These are phyloP conservation scores for Cataglyphis hispanica DNA, from an alignment of 1,140 invertebrate genomes.

Conservation along the genomic window DNA sequence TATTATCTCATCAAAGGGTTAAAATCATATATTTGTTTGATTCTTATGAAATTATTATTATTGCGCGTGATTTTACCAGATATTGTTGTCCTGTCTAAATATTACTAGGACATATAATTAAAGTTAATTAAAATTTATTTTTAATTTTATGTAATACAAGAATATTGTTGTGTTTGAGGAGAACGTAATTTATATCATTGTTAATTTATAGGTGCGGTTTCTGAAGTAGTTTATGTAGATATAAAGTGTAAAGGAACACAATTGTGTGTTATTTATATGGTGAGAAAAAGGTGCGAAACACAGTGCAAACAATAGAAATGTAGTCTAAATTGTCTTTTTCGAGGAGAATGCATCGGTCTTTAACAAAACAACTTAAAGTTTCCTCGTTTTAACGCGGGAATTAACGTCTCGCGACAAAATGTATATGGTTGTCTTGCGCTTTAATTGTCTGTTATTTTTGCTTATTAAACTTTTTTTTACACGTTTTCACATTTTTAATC, in stretches of 20 bases:
- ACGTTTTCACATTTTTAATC: slow-evolving; percentile 10
- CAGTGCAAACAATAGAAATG: slow-evolving; percentile 31
- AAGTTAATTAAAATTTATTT: slow-evolving; percentile 43
- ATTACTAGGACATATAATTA: background rate
- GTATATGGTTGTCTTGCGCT: background rate
- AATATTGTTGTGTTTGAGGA: background rate
- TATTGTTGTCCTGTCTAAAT: background rate
- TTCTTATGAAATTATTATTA: slow-evolving; percentile 44
- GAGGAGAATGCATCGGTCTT: slow-evolving; percentile 17
- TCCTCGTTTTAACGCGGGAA: slow-evolving; percentile 54
- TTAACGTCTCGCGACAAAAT: slow-evolving; percentile 45
- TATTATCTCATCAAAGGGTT: slow-evolving; percentile 19
- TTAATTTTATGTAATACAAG: background rate
- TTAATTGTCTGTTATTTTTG: slow-evolving; percentile 42
- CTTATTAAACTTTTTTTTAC: slow-evolving; percentile 20
- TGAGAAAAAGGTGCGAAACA: slow-evolving; percentile 37
- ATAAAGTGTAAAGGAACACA: slow-evolving; percentile 5
- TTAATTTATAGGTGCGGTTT: slow-evolving; percentile 24
- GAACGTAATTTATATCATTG: slow-evolving; percentile 22
- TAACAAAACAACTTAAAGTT: slow-evolving; percentile 47
- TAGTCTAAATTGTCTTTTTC: slow-evolving; percentile 47
- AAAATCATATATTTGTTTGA: slow-evolving; percentile 38
- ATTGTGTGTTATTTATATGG: slow-evolving; percentile 49
- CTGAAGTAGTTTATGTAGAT: background rate
- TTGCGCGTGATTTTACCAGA: slow-evolving; percentile 7